A percentile compares a stretch with the other conserved stretches of the same genome.
phyloP scores from a whole-genome alignment of 2,888 invertebrate genomes.

The Lepeophtheirus nordmannii region DNA sequence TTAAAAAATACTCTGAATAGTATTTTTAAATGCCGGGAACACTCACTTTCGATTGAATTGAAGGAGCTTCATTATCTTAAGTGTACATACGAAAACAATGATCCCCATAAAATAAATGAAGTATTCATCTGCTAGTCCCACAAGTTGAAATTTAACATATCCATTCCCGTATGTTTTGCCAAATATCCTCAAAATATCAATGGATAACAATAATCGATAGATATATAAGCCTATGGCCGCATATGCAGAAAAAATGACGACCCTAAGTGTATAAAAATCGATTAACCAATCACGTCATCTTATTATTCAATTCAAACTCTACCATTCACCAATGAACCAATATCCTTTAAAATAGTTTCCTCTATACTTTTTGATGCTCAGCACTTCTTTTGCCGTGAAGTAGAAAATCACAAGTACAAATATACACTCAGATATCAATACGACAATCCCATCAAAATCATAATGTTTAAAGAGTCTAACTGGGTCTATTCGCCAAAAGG shows the following conservation, averaged over 20 bases:
- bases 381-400: constrained; percentile 31
- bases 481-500: constrained; percentile 25
- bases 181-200: constrained; percentile 35
- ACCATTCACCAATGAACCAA: constrained; percentile 10
- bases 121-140: constrained; percentile 27
- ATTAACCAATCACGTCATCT: constrained; percentile 30
- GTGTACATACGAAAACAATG: constrained; percentile 26
- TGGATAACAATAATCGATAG: constrained; percentile 33
- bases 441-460: constrained; percentile 35
- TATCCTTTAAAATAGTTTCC: constrained; percentile 24
- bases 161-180: constrained; percentile 34
- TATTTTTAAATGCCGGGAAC: background rate
- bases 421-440: constrained; percentile 35
- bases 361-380: constrained; percentile 31
- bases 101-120: constrained; percentile 26
- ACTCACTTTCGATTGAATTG: constrained; percentile 25
- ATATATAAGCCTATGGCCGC: constrained; percentile 36
- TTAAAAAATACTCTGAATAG: background rate
- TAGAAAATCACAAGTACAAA: constrained; percentile 35
- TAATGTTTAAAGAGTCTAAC: constrained; percentile 32
- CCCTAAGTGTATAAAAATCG: constrained; percentile 32
- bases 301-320: background rate
- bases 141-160: constrained; percentile 33
- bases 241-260: constrained; percentile 33
- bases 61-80: constrained; percentile 27